Base-by-base conservation (phyloP, 2,797 vertebrate species). In the Enteromius mattozi region DNA sequence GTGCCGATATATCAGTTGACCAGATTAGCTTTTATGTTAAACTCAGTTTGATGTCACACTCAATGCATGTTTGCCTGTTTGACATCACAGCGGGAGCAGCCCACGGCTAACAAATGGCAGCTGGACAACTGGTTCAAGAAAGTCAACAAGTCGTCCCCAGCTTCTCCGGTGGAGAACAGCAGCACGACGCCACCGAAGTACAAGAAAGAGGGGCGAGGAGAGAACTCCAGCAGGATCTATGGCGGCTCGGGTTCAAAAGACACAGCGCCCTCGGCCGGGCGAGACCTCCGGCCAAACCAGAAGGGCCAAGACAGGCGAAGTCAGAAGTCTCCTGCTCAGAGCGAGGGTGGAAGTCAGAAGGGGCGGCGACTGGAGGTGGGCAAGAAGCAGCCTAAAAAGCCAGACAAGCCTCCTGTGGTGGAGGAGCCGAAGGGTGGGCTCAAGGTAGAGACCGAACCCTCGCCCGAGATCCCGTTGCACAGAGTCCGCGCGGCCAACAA, bases 61-160 rank as follows among this genome's bases (percentile, higher is more conserved):
- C 1, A 51, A 10, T 61, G 47, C 19, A 2, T 78, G 8, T 78
- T 77, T 54, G 3, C 27, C 59, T 63, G 2, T 82, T 72, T 19
- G 30, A 45, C 7, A 40, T 65, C 75, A 21, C 87, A 99, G 98
- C 97, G 97, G 70, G 98, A 99, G 86, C 98, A 97, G 87, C 97
- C 97, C 0, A 96, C 95, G 82, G 96, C 97, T 82, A 99, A 99
- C 94, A 99, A 99, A 90, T 99, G 98, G 98, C 98, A 99, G 65
- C 94, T 99, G 92, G 97, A 99, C 91, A 99, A 99, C 91, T 99
- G 98, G 98, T 92, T 99, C 88, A 98, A 98, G 92, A 99, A 98
- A 91, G 95, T 96, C 4, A 98, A 97, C 87, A 96, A 97, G 95
- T 96, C 96, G 78, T 98, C 97, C 66, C 97, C 98, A 63, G 97